Conservation (phyloP, 2,797 vertebrate genomes). For the Fringilla coelebs region DNA sequence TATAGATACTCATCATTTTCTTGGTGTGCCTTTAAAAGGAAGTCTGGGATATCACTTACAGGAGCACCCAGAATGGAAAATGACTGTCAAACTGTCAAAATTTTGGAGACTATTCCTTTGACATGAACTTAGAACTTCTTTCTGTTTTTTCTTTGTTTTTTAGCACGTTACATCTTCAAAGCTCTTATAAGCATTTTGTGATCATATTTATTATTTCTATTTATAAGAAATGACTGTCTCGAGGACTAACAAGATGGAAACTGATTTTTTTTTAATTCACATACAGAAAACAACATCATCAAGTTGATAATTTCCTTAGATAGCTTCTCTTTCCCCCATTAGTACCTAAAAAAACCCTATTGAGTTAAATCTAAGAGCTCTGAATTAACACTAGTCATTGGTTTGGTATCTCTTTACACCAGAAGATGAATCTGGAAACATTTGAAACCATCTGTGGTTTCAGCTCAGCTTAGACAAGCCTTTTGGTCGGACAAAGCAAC, state of each 20-base stretch:
- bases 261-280: not conserved
- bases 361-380: not conserved
- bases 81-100: not conserved
- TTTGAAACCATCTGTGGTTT: not conserved
- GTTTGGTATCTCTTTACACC: not conserved
- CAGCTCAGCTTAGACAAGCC: not conserved
- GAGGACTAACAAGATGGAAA: not conserved
- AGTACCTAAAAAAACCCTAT: not conserved
- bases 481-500: not conserved
- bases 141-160: not conserved
- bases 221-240: not conserved
- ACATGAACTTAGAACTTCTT: slow-evolving; percentile 11
- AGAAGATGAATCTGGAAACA: not conserved
- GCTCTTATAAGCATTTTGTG: slow-evolving; percentile 1
- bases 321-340: not conserved
- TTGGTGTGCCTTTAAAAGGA: not conserved
- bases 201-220: slow-evolving; percentile 31
- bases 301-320: not conserved
- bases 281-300: not conserved
- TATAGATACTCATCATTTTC: not conserved
- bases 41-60: not conserved
- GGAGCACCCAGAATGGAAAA: not conserved
- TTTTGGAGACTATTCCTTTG: not conserved
- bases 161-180: slow-evolving; percentile 4
- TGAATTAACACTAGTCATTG: not conserved